Evolutionary conservation across 2,113 vertebrate species (phyloP), one percentile per base, ranked within the genome.

Genomic region (Varanus salvator): DNA sequence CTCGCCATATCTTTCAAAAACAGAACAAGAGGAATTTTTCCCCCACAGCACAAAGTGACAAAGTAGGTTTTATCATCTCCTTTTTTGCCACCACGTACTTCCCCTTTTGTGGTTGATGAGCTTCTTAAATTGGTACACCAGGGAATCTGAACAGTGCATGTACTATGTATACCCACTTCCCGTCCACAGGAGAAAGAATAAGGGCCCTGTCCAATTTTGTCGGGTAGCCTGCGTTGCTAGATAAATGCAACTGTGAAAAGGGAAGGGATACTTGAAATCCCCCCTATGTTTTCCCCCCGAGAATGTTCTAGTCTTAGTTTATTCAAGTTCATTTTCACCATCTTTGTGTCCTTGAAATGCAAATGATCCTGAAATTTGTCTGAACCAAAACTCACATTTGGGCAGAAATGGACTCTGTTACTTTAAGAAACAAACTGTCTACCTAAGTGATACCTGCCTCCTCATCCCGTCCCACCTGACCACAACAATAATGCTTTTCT

Each of bases 401-500:
- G 23, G 19, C 44, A 80, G 44, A 80, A 80, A 48, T 19, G 50
- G 12, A 38, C 34, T 66, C 25, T 44, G 34, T 17, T 8, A 54
- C n/a, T 17, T 71, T 71, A 71, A 80, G 27, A 80, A 88, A 71
- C 14, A n/a, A 78, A 68, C 50, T 27, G 8, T 50, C 29, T 91
- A 90, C 86, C 90, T 90, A 92, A 76, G 88, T 81, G 94, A 92
- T 91, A 83, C 57, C 89, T 77, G 17, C 88, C 90, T 88, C 90
- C 93, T 88, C 81, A 68, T 44, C 90, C 89, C n/a, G 82, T 72
- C 19, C 6, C 75, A 77, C 38, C 38, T 44, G 38, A 34, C n/a
- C 80, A 12, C 23, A 44, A 57, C 34, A 75, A 75, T 12, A 69
- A n/a, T 81, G 25, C 21, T 57, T 31, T 15, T 72, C 66, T 82